Percentiles rank a stretch among this genome's conserved stretches.
These are phyloP conservation scores for Merluccius polli DNA, from an alignment of 2,797 vertebrate genomes.

Conservation along the genomic window DNA sequence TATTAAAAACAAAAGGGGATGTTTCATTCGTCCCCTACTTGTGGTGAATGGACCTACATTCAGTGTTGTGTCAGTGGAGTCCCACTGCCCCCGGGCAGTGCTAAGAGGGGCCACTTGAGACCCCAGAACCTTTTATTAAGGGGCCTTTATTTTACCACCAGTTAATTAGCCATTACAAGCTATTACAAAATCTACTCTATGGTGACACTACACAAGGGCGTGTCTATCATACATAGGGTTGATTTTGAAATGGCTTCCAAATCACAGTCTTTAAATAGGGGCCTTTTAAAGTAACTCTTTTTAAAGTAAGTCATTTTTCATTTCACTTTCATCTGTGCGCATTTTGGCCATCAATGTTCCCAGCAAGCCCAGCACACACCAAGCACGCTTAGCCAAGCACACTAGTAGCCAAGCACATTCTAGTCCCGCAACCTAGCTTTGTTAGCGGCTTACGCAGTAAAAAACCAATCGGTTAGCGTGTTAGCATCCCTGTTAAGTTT, in stretches of 20 bases:
- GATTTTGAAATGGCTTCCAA: not conserved
- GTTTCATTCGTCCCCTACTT: slow-evolving; percentile 28
- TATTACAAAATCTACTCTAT: not conserved
- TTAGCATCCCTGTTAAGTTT: slow-evolving; percentile 47
- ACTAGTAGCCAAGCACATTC: slow-evolving; percentile 10
- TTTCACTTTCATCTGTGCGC: slow-evolving; percentile 16
- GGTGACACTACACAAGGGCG: not conserved
- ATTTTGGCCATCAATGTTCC: slow-evolving; percentile 23
- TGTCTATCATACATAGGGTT: not conserved
- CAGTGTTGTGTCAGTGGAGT: slow-evolving; percentile 68
- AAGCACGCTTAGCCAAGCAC: slow-evolving; percentile 43
- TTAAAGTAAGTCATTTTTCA: not conserved
- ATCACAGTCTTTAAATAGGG: not conserved
- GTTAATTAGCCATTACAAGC: not conserved
- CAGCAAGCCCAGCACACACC: slow-evolving; percentile 41
- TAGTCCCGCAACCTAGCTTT: slow-evolving; percentile 32
- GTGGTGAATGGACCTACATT: slow-evolving; percentile 63
- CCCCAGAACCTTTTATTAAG: slow-evolving; percentile 33
- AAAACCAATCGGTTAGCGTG: slow-evolving; percentile 33
- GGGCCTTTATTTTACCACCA: not conserved
- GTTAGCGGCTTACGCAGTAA: slow-evolving; percentile 43
- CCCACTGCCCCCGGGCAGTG: slow-evolving; percentile 51
- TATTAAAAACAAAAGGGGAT: slow-evolving; percentile 45
- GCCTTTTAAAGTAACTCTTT: not conserved
- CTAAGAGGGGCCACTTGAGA: slow-evolving; percentile 32